phyloP scores from a whole-genome alignment of 2,113 vertebrate species.

The Muscicapa adusta region DNA sequence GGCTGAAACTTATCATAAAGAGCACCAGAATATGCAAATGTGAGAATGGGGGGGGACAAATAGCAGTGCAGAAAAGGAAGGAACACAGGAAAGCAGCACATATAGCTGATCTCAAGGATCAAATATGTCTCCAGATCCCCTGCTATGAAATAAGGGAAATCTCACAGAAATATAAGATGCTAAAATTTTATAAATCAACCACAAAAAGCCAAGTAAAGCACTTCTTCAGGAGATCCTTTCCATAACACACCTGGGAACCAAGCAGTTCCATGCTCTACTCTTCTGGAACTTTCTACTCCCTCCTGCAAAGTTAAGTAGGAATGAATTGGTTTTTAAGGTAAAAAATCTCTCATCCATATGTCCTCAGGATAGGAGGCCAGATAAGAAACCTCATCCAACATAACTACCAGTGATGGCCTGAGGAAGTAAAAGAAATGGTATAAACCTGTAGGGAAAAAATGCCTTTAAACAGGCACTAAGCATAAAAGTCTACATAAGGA shows the following conservation, averaged over 20 bases:
- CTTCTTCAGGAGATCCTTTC: not conserved
- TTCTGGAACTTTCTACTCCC: not conserved
- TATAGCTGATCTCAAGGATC: not conserved
- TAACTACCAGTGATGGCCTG: accelerated
- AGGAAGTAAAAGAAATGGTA: not conserved
- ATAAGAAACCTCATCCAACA: not conserved
- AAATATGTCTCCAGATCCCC: not conserved
- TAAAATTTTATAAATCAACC: not conserved
- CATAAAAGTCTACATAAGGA: not conserved
- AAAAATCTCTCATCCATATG: not conserved
- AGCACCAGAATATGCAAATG: not conserved
- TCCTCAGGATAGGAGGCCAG: not conserved
- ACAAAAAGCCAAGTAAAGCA: not conserved
- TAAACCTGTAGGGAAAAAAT: not conserved
- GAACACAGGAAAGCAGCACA: not conserved
- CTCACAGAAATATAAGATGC: not conserved
- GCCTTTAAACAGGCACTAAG: not conserved
- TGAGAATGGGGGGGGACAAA: not conserved
- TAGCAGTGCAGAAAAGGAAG: not conserved
- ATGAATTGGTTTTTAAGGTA: not conserved
- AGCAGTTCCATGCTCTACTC: not conserved
- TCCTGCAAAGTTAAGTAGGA: not conserved
- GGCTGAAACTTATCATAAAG: not conserved
- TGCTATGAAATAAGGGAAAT: not conserved
- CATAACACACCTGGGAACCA: not conserved